These are phyloP conservation scores for Falco columbarius DNA, from an alignment of 2,797 vertebrate species.

Conservation along the genomic window DNA sequence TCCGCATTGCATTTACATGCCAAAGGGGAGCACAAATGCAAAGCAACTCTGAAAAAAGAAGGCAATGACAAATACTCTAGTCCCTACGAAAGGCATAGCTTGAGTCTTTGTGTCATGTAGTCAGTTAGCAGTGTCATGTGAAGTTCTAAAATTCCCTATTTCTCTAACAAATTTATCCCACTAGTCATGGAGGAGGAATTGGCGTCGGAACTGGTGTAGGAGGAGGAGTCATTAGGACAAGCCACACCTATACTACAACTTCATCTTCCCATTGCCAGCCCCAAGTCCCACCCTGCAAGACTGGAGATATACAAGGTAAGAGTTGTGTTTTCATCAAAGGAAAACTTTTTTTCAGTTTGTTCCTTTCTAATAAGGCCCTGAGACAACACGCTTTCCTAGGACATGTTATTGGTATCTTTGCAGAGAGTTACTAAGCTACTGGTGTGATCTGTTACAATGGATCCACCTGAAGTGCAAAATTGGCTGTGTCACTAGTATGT, in stretches of 20 bases:
- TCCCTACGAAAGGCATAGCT: fast-evolving
- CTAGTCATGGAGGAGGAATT: conserved; percentile 53
- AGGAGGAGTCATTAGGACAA: conserved; percentile 42
- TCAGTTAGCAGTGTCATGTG: background rate
- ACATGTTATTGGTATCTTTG: fast-evolving
- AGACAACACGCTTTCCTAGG: background rate
- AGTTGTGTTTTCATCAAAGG: fast-evolving
- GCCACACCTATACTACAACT: conserved; percentile 45
- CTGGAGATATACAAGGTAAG: conserved; percentile 62
- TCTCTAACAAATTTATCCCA: background rate
- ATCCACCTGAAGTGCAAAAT: background rate
- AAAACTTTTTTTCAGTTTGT: background rate
- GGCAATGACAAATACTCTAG: background rate
- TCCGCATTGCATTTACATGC: background rate
- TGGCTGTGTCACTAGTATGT: background rate
- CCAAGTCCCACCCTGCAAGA: conserved; percentile 50
- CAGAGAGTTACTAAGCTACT: background rate
- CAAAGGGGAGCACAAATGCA: background rate
- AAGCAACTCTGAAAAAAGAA: background rate
- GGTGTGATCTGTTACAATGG: background rate
- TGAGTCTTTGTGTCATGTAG: background rate
- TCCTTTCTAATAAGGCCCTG: background rate
- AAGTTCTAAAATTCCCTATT: background rate
- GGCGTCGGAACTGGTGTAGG: conserved; percentile 24
- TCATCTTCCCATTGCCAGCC: conserved; percentile 57